A percentile compares a stretch with the other conserved stretches of the same genome.
Conservation (phyloP, 2,888 invertebrate species). For the Choreutis nemorana region DNA sequence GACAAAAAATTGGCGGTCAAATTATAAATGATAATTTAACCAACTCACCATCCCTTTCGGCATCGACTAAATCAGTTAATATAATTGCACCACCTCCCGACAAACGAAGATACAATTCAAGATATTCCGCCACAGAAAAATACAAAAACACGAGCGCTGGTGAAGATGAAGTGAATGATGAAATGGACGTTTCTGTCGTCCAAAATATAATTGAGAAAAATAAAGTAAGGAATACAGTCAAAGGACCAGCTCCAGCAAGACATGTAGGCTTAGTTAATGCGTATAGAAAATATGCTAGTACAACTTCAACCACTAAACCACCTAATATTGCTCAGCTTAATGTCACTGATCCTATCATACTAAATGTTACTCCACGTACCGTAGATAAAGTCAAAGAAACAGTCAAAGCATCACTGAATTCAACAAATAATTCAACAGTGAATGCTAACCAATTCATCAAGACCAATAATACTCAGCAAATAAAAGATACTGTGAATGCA, state of each 20-base stretch:
- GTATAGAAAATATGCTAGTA: slow-evolving; percentile 46
- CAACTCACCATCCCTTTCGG: slow-evolving; percentile 48
- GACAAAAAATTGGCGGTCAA: slow-evolving; percentile 65
- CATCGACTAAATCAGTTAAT: slow-evolving; percentile 58
- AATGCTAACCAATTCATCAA: no score
- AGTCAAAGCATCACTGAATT: no score
- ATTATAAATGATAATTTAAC: slow-evolving; percentile 49
- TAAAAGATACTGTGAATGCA: slow-evolving; percentile 20
- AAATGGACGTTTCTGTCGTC: slow-evolving; percentile 69
- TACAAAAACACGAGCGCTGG: slow-evolving; percentile 55
- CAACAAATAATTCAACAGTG: slow-evolving; percentile 18
- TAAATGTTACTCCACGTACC: slow-evolving; percentile 24
- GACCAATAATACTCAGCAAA: slow-evolving; percentile 15
- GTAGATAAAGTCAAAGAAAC: slow-evolving; percentile 26
- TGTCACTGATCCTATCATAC: slow-evolving; percentile 31
- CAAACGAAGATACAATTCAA: slow-evolving; percentile 49
- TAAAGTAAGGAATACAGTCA: slow-evolving; percentile 57
- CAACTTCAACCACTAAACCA: slow-evolving; percentile 31
- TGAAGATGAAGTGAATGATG: slow-evolving; percentile 64
- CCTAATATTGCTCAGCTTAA: slow-evolving; percentile 33
- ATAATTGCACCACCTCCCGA: slow-evolving; percentile 45
- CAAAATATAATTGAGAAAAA: slow-evolving; percentile 62
- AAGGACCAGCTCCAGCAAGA: slow-evolving; percentile 56
- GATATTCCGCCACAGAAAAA: slow-evolving; percentile 56
- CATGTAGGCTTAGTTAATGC: slow-evolving; percentile 53